Base-by-base conservation (phyloP, 1,140 invertebrate species). In the Drosophila ambigua region DNA sequence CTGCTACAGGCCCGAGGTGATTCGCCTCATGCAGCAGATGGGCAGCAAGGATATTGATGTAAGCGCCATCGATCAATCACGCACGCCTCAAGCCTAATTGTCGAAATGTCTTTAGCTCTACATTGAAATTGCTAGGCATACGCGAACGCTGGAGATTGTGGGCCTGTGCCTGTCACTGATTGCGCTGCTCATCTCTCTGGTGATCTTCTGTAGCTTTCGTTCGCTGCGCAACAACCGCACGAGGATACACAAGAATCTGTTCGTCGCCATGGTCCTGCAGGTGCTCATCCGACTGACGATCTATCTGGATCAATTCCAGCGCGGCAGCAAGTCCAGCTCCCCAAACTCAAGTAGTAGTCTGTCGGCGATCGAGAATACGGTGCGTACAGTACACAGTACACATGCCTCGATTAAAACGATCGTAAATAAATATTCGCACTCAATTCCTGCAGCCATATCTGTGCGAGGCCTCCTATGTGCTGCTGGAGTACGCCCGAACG, bases 231-330 rank as follows among this genome's bases (percentile, higher is more conserved):
- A 98, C 79, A 97, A 96, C 80, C 93, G 97, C 58, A 98, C 97
- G 3, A 94, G 95, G 58, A 97, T 98, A 57, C 97, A 98, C 90
- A 96, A 96, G 88, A 97, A 97, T 83, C 93, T 98, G 23, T 98
- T 98, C 90, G 93, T 96, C 2, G 96, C 97, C 0, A 97, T 98
- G 93, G 93, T 97, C 35, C 94, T 97, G 13, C 96, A 98, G 91
- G 96, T 98, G 2, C 90, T 96, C 24, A 95, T 98, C n/a, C 93
- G 97, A 57, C 93, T 98, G 45, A 95, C 95, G 0, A 90, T 98
- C n/a, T 98, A 98, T 92, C 94, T 97, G 52, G 97, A 98, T 91
- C 96, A 98, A 82, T 92, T 96, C 45, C 92, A 92, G 2, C 82
- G 93, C 54, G 87, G 79, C 8, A 92, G 64, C 49, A 60, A 72